These are phyloP conservation scores for Todus mexicanus DNA, from an alignment of 2,797 vertebrate genomes.

Conservation along the genomic window DNA sequence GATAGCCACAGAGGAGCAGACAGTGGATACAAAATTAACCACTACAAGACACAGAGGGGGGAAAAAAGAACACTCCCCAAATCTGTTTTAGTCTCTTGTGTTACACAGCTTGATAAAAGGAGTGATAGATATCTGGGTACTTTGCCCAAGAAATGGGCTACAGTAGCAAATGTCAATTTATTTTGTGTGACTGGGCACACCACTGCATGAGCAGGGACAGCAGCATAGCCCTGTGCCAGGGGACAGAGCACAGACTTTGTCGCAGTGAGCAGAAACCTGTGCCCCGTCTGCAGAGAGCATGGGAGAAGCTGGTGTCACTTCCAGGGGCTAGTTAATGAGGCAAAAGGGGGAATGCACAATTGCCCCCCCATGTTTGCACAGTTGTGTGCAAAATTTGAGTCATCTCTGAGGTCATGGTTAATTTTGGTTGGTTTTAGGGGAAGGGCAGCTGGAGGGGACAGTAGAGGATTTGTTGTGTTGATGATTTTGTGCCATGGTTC, in stretches of 20 bases:
- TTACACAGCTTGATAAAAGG: not conserved
- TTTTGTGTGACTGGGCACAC: not conserved
- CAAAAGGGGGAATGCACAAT: not conserved
- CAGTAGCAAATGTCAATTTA: not conserved
- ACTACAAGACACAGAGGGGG: not conserved
- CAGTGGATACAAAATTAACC: not conserved
- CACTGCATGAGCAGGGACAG: not conserved
- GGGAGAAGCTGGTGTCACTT: not conserved
- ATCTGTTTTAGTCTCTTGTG: not conserved
- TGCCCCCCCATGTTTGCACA: not conserved
- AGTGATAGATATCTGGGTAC: not conserved
- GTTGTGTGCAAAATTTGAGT: not conserved
- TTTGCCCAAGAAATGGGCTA: not conserved
- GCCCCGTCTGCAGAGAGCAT: fast-evolving
- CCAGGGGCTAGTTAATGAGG: fast-evolving
- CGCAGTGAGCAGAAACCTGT: fast-evolving
- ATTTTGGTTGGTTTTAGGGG: not conserved
- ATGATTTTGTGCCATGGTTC: not conserved
- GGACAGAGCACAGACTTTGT: not conserved
- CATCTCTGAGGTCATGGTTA: not conserved
- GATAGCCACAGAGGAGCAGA: constrained; percentile 10
- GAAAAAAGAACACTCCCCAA: not conserved
- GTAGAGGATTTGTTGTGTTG: not conserved
- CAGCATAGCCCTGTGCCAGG: not conserved
- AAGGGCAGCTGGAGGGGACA: not conserved